Conservation (phyloP, 2,113 vertebrate species). For the Jaculus jaculus region DNA sequence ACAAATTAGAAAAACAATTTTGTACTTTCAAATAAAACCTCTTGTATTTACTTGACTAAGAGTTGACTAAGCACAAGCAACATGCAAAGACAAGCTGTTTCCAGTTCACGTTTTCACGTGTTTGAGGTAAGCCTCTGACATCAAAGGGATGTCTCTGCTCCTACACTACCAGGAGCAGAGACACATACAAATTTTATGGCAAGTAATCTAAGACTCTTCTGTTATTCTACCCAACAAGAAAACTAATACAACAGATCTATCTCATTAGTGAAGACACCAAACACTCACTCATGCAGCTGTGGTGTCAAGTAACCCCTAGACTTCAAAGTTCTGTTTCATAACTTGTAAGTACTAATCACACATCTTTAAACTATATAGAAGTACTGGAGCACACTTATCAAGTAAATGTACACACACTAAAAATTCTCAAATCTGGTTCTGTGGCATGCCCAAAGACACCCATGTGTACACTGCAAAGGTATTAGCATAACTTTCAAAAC, state of each 20-base stretch:
- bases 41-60: slow-evolving; percentile 52
- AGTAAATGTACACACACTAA: slow-evolving; percentile 6
- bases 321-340: slow-evolving; percentile 57
- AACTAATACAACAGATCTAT: slow-evolving; percentile 84
- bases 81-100: slow-evolving; percentile 46
- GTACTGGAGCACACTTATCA: not conserved
- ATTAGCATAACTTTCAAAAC: slow-evolving; percentile 38
- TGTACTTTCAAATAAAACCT: slow-evolving; percentile 60
- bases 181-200: slow-evolving; percentile 89
- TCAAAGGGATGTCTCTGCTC: slow-evolving; percentile 72
- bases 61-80: slow-evolving; percentile 55
- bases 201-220: slow-evolving; percentile 85
- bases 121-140: slow-evolving; percentile 1
- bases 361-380: slow-evolving; percentile 22
- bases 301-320: slow-evolving; percentile 52
- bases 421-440: slow-evolving; percentile 48
- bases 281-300: slow-evolving; percentile 76
- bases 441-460: not conserved
- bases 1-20: slow-evolving; percentile 13
- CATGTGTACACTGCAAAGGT: not conserved
- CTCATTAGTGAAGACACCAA: slow-evolving; percentile 84
- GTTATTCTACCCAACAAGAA: slow-evolving; percentile 87
- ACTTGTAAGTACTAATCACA: slow-evolving; percentile 45
- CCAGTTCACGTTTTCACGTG: slow-evolving; percentile 13
- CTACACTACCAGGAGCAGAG: slow-evolving; percentile 76